phyloP scores from a whole-genome alignment of 2,888 invertebrate genomes.

The Erebia aethiops region DNA sequence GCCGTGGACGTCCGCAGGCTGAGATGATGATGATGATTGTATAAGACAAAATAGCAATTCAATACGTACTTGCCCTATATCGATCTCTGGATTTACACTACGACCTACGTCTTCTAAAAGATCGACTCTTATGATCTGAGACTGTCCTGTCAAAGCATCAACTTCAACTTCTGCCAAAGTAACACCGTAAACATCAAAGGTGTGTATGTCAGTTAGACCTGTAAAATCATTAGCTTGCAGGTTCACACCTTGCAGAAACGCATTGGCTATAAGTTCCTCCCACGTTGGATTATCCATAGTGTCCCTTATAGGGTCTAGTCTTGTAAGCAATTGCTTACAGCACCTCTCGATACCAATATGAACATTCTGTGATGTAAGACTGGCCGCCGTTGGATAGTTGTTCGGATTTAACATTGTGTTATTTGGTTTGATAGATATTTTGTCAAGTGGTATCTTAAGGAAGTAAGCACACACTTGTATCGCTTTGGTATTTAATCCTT shows the following conservation, averaged over 20 bases:
- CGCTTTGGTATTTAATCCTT: conserved; percentile 90
- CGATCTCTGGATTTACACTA: conserved; percentile 85
- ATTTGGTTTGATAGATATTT: conserved; percentile 83
- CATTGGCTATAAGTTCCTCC: conserved; percentile 77
- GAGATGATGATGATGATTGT: not conserved
- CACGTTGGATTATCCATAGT: conserved; percentile 73
- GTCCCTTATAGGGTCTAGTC: conserved; percentile 72
- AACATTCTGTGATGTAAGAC: conserved; percentile 84
- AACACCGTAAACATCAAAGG: conserved; percentile 77
- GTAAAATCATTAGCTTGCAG: conserved; percentile 48
- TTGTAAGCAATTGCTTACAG: conserved; percentile 70
- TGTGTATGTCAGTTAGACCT: conserved; percentile 44
- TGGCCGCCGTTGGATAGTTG: conserved; percentile 81
- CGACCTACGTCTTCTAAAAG: conserved; percentile 86
- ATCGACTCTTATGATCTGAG: conserved; percentile 84
- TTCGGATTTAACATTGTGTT: conserved; percentile 82
- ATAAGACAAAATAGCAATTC: not conserved
- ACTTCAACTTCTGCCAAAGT: conserved; percentile 87
- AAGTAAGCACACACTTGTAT: conserved; percentile 87
- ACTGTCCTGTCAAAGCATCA: conserved; percentile 88
- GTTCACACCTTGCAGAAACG: conserved; percentile 62
- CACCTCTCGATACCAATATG: conserved; percentile 78
- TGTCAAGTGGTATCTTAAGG: conserved; percentile 84
- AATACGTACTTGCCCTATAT: conserved; percentile 84
- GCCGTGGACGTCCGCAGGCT: too few relatives aligned